phyloP scores from a whole-genome alignment of 2,888 invertebrate genomes.

The Prenolepis imparis region DNA sequence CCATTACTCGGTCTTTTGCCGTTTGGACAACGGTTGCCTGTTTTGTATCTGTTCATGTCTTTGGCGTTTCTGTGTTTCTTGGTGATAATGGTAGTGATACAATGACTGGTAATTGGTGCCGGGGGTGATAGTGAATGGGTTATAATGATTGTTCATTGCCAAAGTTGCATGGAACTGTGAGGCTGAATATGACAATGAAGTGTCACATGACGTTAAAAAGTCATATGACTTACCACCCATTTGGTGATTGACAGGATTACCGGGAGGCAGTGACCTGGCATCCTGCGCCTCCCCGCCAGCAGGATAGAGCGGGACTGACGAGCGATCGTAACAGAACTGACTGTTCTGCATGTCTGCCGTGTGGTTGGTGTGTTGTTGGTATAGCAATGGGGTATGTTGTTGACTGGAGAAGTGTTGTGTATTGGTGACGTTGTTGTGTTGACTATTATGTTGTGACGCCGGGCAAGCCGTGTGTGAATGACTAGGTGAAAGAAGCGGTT shows the following conservation, averaged over 20 bases:
- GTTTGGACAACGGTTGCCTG: background rate
- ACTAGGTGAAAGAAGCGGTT: constrained; percentile 87
- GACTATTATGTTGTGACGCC: constrained; percentile 86
- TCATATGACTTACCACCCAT: constrained; percentile 87
- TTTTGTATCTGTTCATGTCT: background rate
- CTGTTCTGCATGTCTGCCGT: constrained; percentile 87
- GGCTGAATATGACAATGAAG: constrained; percentile 76
- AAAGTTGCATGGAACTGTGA: constrained; percentile 5
- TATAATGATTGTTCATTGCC: background rate
- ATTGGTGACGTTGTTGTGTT: constrained; percentile 87
- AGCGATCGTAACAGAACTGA: constrained; percentile 89
- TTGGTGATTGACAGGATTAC: constrained; percentile 86
- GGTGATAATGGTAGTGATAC: background rate
- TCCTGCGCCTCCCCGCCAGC: constrained; percentile 84
- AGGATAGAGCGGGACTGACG: constrained; percentile 86
- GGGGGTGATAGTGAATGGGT: no score
- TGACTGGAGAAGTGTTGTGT: constrained; percentile 83
- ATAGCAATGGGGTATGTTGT: constrained; percentile 86
- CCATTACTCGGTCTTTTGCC: background rate
- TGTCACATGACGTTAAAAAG: constrained; percentile 86
- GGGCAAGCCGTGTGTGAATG: constrained; percentile 87
- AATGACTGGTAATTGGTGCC: background rate
- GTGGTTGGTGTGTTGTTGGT: constrained; percentile 84
- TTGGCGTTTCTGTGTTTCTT: background rate
- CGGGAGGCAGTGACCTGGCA: constrained; percentile 83